Evolutionary conservation across 2,113 vertebrate genomes (phyloP).

Genomic region (Trematomus loennbergii): DNA sequence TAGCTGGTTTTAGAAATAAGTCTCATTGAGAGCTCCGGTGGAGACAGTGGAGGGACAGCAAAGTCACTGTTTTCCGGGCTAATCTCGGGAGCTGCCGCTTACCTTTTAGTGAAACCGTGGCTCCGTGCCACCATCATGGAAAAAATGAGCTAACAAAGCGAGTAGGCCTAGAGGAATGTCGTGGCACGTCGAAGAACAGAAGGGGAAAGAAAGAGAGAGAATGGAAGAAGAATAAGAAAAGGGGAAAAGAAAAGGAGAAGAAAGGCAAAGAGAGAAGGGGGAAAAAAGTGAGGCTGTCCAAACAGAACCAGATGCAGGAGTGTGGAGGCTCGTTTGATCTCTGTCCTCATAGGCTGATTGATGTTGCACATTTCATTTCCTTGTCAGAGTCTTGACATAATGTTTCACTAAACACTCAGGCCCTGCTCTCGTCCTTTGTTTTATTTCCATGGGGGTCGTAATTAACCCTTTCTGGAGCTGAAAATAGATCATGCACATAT

Average conservation of each 20-base stretch:
- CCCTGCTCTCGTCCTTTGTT: constrained; percentile 71
- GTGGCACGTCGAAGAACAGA: constrained; percentile 70
- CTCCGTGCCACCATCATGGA: constrained; percentile 79
- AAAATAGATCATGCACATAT: constrained; percentile 73
- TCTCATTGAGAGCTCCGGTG: constrained; percentile 56
- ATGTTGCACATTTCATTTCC: constrained; percentile 86
- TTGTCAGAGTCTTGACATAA: constrained; percentile 86
- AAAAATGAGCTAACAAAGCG: constrained; percentile 80
- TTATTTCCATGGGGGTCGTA: constrained; percentile 70
- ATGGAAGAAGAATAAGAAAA: constrained; percentile 65
- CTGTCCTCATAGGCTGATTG: constrained; percentile 82
- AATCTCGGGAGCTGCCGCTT: constrained; percentile 65
- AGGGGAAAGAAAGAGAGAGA: constrained; percentile 42
- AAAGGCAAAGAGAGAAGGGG: constrained; percentile 54
- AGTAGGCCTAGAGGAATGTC: constrained; percentile 79
- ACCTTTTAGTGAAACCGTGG: constrained; percentile 73
- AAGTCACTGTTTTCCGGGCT: constrained; percentile 67
- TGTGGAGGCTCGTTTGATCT: constrained; percentile 85
- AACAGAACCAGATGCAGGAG: constrained; percentile 81
- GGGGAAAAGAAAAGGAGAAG: constrained; percentile 70
- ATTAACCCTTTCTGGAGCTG: constrained; percentile 73
- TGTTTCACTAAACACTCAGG: constrained; percentile 83
- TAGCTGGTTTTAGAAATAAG: constrained; percentile 54
- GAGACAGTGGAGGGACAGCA: constrained; percentile 65
- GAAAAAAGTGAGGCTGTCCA: constrained; percentile 77